Evolutionary conservation across 2,113 vertebrate genomes (phyloP).

Genomic region (Vombatus ursinus): DNA sequence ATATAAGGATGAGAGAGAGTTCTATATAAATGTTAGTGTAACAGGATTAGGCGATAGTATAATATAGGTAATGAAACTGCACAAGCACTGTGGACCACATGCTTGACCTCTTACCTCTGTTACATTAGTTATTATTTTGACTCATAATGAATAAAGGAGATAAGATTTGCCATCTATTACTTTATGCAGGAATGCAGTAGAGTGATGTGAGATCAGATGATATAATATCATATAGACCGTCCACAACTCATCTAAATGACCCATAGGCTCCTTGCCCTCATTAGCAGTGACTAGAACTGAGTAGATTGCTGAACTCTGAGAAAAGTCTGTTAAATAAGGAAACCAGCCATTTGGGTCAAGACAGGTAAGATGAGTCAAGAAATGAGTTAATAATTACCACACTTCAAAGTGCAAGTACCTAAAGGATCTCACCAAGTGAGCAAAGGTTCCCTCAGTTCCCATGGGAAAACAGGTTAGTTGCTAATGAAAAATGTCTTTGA

Average conservation of each 20-base stretch:
- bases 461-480: neutral
- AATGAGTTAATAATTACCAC: neutral
- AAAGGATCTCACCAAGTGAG: neutral
- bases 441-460: neutral
- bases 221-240: no score
- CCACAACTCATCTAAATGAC: neutral
- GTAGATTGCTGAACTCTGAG: no score
- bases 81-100: neutral
- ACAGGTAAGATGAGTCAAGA: neutral
- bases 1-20: neutral
- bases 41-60: neutral
- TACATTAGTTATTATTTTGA: neutral
- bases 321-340: neutral
- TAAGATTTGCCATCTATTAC: neutral
- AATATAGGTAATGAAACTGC: neutral
- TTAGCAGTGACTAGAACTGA: no score
- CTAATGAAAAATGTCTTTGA: neutral
- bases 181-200: neutral
- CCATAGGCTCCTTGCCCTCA: no score
- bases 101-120: neutral
- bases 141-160: neutral
- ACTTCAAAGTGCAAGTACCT: neutral
- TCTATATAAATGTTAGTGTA: neutral
- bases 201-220: neutral
- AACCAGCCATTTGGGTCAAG: neutral